These are phyloP conservation scores for Phrynocephalus guinanensis DNA, from an alignment of 2,797 vertebrate species.

Conservation along the genomic window DNA sequence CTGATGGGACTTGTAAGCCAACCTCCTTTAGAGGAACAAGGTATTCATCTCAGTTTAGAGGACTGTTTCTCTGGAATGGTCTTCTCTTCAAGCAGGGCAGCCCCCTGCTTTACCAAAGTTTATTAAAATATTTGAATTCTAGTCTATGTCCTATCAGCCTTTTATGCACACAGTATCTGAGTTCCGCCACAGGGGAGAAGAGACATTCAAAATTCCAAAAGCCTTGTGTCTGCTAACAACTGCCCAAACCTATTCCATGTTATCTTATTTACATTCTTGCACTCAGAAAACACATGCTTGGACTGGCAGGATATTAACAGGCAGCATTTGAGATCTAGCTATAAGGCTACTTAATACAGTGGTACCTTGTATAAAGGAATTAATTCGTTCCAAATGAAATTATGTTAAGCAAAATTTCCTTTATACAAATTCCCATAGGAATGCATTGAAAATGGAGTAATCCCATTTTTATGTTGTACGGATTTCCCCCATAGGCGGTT, in stretches of 20 bases:
- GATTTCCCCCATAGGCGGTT: too few species aligned
- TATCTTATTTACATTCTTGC: slow-evolving; percentile 41
- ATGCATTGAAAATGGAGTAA: too few species aligned
- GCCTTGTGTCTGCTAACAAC: slow-evolving; percentile 8
- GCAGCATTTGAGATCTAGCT: slow-evolving; percentile 6
- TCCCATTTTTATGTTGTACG: too few species aligned
- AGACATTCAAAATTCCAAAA: slow-evolving; percentile 4
- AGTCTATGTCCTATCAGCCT: not conserved
- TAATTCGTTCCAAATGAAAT: too few species aligned
- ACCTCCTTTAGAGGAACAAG: not conserved
- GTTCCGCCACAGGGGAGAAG: slow-evolving; percentile 1
- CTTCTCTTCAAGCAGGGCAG: not conserved
- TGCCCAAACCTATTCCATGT: not conserved
- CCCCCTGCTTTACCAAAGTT: not conserved
- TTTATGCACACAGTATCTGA: not conserved
- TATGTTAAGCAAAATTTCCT: too few species aligned
- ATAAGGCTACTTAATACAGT: not conserved
- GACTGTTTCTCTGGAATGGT: not conserved
- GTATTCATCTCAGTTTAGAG: not conserved
- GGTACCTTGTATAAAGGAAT: too few species aligned
- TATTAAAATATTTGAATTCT: not conserved
- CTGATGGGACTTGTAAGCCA: not conserved
- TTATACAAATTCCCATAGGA: too few species aligned
- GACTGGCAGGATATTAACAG: not conserved
- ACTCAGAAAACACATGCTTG: not conserved